Conservation (phyloP, 2,888 invertebrate species). For the Hecatera dysodea region DNA sequence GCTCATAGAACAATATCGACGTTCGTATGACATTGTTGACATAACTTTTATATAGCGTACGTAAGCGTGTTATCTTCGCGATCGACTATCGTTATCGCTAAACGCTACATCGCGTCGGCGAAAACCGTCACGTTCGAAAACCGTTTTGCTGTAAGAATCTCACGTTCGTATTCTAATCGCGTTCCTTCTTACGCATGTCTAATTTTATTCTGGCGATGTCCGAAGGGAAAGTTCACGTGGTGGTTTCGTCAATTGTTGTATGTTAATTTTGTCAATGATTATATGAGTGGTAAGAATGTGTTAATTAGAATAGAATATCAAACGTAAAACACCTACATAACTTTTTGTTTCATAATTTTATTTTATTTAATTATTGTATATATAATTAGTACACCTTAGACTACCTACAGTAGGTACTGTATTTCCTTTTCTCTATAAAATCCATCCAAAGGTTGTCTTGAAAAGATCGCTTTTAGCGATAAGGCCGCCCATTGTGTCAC, state of each 20-base stretch:
- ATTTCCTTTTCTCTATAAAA: no score
- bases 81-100: conserved; percentile 22
- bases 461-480: no score
- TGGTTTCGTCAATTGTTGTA: conserved; percentile 43
- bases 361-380: no score
- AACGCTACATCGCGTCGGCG: conserved; percentile 44
- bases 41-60: conserved; percentile 41
- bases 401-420: no score
- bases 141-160: conserved; percentile 20
- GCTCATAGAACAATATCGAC: conserved; percentile 30
- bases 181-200: conserved; percentile 39
- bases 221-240: conserved; percentile 61
- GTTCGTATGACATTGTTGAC: conserved; percentile 34
- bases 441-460: no score
- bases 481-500: no score
- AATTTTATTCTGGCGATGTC: conserved; percentile 59
- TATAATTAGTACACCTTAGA: no score
- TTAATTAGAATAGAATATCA: neutral
- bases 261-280: conserved; percentile 48
- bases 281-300: conserved; percentile 13
- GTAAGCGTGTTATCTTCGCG: conserved; percentile 36
- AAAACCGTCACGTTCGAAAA: conserved; percentile 53
- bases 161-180: conserved; percentile 55
- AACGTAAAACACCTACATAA: neutral
- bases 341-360: no score